Evolutionary conservation across 2,113 vertebrate species (phyloP), one percentile per base, ranked within the genome.

Genomic region (Amia ocellicauda): DNA sequence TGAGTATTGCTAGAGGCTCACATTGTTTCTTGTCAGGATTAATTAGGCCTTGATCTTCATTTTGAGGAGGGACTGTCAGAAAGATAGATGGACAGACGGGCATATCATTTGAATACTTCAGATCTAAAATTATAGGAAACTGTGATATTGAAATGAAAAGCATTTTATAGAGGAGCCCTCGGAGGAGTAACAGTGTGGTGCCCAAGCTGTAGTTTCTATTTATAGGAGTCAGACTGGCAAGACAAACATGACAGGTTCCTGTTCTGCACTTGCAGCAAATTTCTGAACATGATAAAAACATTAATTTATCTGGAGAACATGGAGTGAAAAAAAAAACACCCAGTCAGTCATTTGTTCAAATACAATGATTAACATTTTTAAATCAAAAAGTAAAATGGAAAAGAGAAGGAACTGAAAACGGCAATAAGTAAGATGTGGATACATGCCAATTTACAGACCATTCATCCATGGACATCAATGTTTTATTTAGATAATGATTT

Each of bases 221-320:
- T 82, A 80, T 81, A 81, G 75, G 78, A 74, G 75, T 42, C 70
- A 75, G 75, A 77, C 75, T 66, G 67, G 66, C 76, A 69, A 69
- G 52, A 43, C 59, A 72, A 70, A 79, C 53, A 70, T 80, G 78
- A 82, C 78, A 83, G 71, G 58, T 74, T 71, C 77, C 74, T 63
- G 66, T 63, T 69, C 65, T 60, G 49, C 65, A 80, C 74, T 69
- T 70, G 66, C 59, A 78, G 71, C 70, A 45, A 55, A 68, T 54
- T 69, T 58, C 41, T 20, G 22, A 64, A 62, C 64, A 60, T 19
- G 27, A 56, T 17, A 31, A 26, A 14, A 31, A 31, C 5, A 17
- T 56, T 28, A 56, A 26, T n/a, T 56, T 26, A 56, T 28, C 53
- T 17, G 14, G 10, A 19, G 53, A 1, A 56, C 17, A n/a, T 5